phyloP scores from a whole-genome alignment of 1,140 invertebrate genomes.

The Ruditapes philippinarum region DNA sequence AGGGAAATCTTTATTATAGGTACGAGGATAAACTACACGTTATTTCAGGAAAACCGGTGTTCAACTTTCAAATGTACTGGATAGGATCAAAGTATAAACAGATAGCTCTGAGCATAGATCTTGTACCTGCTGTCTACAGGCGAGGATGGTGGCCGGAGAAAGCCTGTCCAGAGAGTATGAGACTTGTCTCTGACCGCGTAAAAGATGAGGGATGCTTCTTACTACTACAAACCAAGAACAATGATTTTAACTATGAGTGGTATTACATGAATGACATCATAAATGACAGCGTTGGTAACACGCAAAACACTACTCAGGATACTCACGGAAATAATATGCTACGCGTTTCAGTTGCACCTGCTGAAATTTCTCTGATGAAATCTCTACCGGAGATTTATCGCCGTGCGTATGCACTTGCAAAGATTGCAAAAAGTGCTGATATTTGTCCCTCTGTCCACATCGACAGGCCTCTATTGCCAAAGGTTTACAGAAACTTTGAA shows the following conservation, averaged over 20 bases:
- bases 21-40: neutral
- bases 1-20: neutral
- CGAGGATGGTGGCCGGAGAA: neutral
- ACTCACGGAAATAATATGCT: neutral
- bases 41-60: neutral
- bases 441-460: neutral
- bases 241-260: neutral
- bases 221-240: neutral
- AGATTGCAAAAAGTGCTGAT: neutral
- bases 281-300: neutral
- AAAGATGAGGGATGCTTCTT: neutral
- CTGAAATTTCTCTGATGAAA: neutral
- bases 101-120: neutral
- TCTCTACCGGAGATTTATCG: neutral
- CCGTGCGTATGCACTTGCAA: neutral
- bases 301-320: neutral
- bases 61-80: neutral
- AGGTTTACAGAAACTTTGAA: too few species aligned
- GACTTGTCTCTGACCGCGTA: neutral
- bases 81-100: neutral
- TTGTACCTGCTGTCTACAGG: neutral
- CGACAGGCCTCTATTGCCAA: neutral
- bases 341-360: neutral
- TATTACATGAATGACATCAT: neutral
- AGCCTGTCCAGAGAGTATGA: neutral